Base-by-base conservation (phyloP, 2,113 vertebrate genomes). In the Gila orcuttii region DNA sequence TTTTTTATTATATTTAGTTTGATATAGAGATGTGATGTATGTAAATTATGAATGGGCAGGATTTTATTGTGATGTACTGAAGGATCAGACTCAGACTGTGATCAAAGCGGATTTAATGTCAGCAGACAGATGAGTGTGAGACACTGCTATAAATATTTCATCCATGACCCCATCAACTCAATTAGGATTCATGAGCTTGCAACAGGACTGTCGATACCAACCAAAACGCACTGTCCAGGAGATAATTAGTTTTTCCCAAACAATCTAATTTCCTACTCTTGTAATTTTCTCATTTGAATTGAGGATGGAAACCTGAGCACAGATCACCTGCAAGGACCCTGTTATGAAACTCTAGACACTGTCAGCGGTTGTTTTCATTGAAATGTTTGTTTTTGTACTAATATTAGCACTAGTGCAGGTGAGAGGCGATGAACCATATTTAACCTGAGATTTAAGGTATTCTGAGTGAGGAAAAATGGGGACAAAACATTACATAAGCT, bases 111-210 rank as follows among this genome's bases (percentile, higher is more conserved):
- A 82, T 82, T 69, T 52, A 82, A 82, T 82, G 79, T 68, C 28
- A 50, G 25, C 45, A 52, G 79, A 60, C 71, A 59, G 78, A 86
- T 39, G 64, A 86, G 83, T 60, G 59, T 31, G 76, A 55, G 60
- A 33, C 55, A 33, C 60, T 85, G 52, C 82, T 83, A 62, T 84
- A 66, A 84, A 84, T 83, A 78, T 71, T 79, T 77, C n/a, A 79
- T 79, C 47, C 33, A 80, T 73, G 69, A 79, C 79, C 79, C 79
- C 60, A 47, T 64, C 62, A 36, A 82, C 62, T 69, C 80, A 13
- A 42, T 62, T 79, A 60, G 55, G 21, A 62, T 79, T 78, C 76
- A 47, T 42, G 77, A 79, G 77, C 31, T 80, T 1, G 76, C 59
- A 39, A 55, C 76, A 36, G 28, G 3, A 57, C 55, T 57, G 19